Conservation (phyloP, 2,888 invertebrate genomes). For the Dichetophora obliterata region DNA sequence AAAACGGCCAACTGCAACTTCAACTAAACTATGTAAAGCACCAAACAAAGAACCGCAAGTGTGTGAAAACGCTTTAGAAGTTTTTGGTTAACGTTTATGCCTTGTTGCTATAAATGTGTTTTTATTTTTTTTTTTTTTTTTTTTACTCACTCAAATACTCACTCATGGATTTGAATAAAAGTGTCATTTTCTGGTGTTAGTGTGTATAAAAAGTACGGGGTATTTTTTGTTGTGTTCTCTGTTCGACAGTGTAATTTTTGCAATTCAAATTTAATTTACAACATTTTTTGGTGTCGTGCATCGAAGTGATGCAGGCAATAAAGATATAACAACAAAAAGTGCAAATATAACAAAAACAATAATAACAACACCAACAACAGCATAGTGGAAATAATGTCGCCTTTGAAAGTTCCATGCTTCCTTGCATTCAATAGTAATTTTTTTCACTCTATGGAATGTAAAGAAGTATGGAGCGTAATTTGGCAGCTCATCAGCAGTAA, state of each 20-base stretch:
- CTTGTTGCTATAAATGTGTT: too few species aligned
- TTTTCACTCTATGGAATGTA: slow-evolving; percentile 71
- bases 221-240: not conserved
- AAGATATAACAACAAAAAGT: slow-evolving; percentile 1
- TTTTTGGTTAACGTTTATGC: slow-evolving; percentile 4
- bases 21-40: slow-evolving; percentile 5
- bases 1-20: not conserved
- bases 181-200: slow-evolving; percentile 25
- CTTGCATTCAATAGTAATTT: slow-evolving; percentile 71
- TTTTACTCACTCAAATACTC: not conserved
- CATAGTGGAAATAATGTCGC: slow-evolving; percentile 44
- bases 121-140: not conserved
- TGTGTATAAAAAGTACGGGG: not conserved
- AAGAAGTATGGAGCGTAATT: slow-evolving; percentile 71
- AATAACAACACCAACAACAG: not conserved
- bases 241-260: slow-evolving; percentile 31
- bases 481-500: slow-evolving; percentile 56
- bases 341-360: not conserved
- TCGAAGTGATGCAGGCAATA: slow-evolving; percentile 8
- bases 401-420: slow-evolving; percentile 71
- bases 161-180: slow-evolving; percentile 17
- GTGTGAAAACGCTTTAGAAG: slow-evolving; percentile 32
- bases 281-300: slow-evolving; percentile 19
- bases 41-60: not conserved
- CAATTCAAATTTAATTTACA: slow-evolving; percentile 38